A percentile compares a stretch with the other conserved stretches of the same genome.
These are phyloP conservation scores for Pseudococcus longispinus DNA, from an alignment of 2,888 invertebrate genomes.

Conservation along the genomic window DNA sequence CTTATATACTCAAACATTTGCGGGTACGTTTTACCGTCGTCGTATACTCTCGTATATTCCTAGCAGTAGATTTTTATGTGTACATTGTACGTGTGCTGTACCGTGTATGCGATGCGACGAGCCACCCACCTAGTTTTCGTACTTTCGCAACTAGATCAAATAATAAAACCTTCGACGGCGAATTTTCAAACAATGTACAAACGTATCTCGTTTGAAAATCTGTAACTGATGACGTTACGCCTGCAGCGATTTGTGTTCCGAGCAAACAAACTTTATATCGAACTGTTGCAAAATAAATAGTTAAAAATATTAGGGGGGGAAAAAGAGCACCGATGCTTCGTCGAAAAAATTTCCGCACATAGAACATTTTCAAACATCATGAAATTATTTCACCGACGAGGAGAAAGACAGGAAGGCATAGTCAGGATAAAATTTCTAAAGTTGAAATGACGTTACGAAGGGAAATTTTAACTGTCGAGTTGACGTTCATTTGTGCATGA, in stretches of 20 bases:
- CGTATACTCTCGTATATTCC: neutral
- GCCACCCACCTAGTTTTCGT: neutral
- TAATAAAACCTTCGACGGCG: neutral
- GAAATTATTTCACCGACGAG: neutral
- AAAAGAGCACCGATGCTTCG: neutral
- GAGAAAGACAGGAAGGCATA: neutral
- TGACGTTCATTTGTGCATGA: neutral
- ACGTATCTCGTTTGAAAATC: neutral
- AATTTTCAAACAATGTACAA: neutral
- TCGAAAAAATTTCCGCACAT: neutral
- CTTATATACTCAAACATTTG: neutral
- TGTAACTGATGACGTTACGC: neutral
- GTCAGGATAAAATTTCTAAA: neutral
- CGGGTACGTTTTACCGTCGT: too few species aligned
- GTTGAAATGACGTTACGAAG: neutral
- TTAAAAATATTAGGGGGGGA: neutral
- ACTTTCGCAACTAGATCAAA: neutral
- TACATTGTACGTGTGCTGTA: too few species aligned
- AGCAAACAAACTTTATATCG: neutral
- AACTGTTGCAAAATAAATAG: neutral
- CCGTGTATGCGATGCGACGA: too few species aligned
- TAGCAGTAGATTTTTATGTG: neutral
- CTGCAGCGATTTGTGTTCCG: neutral
- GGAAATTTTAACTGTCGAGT: neutral
- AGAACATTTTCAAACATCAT: neutral